These are phyloP conservation scores for Anhinga rufa DNA, from an alignment of 2,113 vertebrate genomes.

Conservation along the genomic window DNA sequence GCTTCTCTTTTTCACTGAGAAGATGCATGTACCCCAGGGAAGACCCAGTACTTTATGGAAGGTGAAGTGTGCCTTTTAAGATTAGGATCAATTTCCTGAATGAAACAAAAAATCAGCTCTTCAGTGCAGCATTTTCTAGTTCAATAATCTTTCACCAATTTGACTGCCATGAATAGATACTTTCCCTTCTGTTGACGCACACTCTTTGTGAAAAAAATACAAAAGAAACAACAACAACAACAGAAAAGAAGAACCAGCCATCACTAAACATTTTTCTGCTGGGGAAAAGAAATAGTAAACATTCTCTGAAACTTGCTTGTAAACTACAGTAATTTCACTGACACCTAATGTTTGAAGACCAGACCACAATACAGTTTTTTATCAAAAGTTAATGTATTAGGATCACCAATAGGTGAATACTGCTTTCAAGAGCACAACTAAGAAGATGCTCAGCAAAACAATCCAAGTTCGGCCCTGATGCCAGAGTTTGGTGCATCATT, in stretches of 20 bases:
- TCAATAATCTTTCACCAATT: not conserved
- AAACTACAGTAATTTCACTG: not conserved
- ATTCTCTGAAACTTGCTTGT: not conserved
- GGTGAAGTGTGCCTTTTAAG: not conserved
- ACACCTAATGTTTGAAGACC: not conserved
- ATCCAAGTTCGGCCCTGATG: not conserved
- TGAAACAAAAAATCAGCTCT: not conserved
- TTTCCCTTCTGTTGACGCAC: not conserved
- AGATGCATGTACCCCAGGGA: fast-evolving
- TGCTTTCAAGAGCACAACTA: not conserved
- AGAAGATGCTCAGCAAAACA: not conserved
- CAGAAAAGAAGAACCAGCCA: not conserved
- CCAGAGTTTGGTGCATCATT: not conserved
- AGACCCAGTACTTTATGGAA: not conserved
- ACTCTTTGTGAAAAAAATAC: not conserved
- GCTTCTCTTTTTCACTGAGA: not conserved
- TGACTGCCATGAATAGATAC: not conserved
- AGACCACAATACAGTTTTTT: not conserved
- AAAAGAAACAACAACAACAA: not conserved
- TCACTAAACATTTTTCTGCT: not conserved
- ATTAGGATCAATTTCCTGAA: not conserved
- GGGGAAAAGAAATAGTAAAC: not conserved
- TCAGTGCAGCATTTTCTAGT: not conserved
- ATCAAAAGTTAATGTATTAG: not conserved
- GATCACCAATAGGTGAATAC: not conserved